Evolutionary conservation across 2,888 invertebrate species (phyloP).

Genomic region (Caenorhabditis wallacei): DNA sequence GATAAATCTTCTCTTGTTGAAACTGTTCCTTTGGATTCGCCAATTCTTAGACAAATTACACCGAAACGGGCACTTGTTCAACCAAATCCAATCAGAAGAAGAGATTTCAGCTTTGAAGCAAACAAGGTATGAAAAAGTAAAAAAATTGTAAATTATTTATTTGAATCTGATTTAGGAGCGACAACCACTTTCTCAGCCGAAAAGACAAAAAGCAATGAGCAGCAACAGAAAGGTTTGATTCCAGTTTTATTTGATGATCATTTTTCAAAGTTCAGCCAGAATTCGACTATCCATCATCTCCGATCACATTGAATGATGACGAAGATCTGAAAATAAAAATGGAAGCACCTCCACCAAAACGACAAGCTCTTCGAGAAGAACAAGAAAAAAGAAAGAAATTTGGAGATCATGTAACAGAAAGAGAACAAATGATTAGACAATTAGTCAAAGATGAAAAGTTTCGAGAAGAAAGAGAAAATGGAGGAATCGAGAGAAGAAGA

Average conservation of each 20-base stretch:
- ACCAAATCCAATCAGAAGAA: constrained; percentile 5
- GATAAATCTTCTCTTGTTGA: constrained; percentile 13
- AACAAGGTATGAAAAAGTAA: background rate
- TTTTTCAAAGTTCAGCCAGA: constrained; percentile 12
- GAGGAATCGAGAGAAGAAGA: constrained; percentile 20
- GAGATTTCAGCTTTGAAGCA: background rate
- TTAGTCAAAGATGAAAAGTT: constrained; percentile 45
- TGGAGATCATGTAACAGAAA: constrained; percentile 12
- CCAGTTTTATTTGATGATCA: background rate
- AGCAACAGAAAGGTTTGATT: background rate
- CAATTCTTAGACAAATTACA: background rate
- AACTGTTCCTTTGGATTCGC: constrained; percentile 11
- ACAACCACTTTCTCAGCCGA: constrained; percentile 8
- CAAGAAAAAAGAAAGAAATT: constrained; percentile 26
- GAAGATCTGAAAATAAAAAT: background rate
- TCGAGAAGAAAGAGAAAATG: constrained; percentile 41
- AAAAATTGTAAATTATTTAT: background rate
- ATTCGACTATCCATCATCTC: constrained; percentile 32
- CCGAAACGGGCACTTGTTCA: background rate
- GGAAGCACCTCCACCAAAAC: background rate
- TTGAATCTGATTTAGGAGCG: background rate
- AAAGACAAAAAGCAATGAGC: background rate
- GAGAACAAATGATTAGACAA: constrained; percentile 46
- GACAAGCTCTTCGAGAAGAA: constrained; percentile 16
- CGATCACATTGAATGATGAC: constrained; percentile 16